Base-by-base conservation (phyloP, 2,888 invertebrate genomes). In the Zonitis immaculata region DNA sequence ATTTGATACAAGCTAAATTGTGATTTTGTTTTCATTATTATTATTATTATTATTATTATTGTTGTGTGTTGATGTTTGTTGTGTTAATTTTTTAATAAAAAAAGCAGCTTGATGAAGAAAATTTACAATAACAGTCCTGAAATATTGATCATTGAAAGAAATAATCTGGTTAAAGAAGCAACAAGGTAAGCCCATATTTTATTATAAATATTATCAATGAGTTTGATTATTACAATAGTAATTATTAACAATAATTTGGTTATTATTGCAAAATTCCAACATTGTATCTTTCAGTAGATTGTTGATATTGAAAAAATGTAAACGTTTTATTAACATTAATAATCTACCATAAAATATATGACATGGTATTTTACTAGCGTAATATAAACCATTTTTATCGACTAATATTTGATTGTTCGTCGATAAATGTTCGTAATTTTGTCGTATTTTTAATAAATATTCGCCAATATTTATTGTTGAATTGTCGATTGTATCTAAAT, bases 1-100 rank as follows among this genome's bases (percentile, higher is more conserved):
- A 98, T 76, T 78, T 95, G 42, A 75, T 84, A 18, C 63, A 63
- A 52, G 62, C 67, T 12, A 70, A 72, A 51, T 58, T 72, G 56
- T 73, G 66, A 62, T 26, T 43, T 27, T 6, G 12, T 32, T 32
- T 6, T 14, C 1, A 28, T 28, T n/a, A n/a, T n/a, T n/a, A n/a
- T n/a, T n/a, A n/a, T n/a, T n/a, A n/a, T n/a, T n/a, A n/a, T n/a
- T n/a, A n/a, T n/a, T n/a, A n/a, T n/a, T n/a, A n/a, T n/a, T n/a
- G n/a, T n/a, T n/a, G n/a, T n/a, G n/a, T n/a, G n/a, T n/a, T n/a
- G n/a, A n/a, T n/a, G n/a, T n/a, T n/a, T n/a, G n/a, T n/a, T n/a
- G n/a, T n/a, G n/a, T n/a, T n/a, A n/a, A n/a, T n/a, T n/a, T n/a
- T n/a, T n/a, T n/a, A n/a, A n/a, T n/a, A n/a, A n/a, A n/a, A n/a